Evolutionary conservation across 2,113 vertebrate genomes (phyloP).

Genomic region (Myotis brandtii): DNA sequence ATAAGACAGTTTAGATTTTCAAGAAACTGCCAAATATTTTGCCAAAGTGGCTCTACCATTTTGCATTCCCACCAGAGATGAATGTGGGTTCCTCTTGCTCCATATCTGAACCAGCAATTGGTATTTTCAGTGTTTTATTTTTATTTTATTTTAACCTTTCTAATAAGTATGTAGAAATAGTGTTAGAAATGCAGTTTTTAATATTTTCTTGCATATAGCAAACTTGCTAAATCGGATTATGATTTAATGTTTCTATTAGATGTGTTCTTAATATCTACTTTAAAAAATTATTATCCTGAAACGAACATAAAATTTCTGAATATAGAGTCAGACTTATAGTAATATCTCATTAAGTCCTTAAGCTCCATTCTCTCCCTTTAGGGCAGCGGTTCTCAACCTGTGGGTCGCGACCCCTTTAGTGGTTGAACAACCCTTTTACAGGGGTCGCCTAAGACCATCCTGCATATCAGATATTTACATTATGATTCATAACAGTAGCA

Average conservation of each 20-base stretch:
- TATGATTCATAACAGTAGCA: no score
- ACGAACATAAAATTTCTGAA: not conserved
- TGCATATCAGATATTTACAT: no score
- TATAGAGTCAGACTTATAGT: not conserved
- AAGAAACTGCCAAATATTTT: not conserved
- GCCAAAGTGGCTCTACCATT: not conserved
- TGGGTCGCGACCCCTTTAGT: no score
- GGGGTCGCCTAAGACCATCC: no score
- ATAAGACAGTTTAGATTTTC: not conserved
- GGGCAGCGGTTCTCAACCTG: not conserved
- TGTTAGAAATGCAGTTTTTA: not conserved
- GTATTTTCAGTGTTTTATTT: not conserved
- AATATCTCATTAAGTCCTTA: not conserved
- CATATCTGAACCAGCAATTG: not conserved
- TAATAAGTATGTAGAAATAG: not conserved
- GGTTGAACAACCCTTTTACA: no score
- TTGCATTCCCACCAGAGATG: not conserved
- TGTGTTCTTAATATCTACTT: not conserved
- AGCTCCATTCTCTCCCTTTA: not conserved
- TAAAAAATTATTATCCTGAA: not conserved
- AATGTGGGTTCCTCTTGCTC: not conserved
- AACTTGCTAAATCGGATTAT: not conserved
- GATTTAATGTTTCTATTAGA: not conserved
- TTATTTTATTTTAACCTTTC: not conserved
- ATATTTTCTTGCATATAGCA: not conserved